Evolutionary conservation across 2,888 invertebrate species (phyloP).

Genomic region (Allygus modestus): DNA sequence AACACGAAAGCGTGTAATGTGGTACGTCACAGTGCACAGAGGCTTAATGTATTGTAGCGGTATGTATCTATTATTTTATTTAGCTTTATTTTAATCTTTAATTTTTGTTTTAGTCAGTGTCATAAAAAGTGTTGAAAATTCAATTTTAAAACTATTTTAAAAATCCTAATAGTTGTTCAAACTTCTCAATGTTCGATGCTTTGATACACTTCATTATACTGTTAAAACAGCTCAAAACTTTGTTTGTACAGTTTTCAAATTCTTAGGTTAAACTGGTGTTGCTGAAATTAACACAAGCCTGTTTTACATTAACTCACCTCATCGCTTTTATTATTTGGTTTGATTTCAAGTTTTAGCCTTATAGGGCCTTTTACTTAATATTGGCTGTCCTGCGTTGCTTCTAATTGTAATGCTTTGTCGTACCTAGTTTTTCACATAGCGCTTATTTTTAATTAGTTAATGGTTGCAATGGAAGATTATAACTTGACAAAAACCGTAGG

Average conservation of each 20-base stretch:
- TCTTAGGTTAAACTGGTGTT: constrained; percentile 42
- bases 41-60: constrained; percentile 44
- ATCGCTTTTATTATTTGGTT: constrained; percentile 52
- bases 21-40: background rate
- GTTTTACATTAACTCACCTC: constrained; percentile 44
- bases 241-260: constrained; percentile 4
- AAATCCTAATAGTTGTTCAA: background rate
- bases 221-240: background rate
- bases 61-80: constrained; percentile 58
- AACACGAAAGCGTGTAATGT: background rate
- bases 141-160: background rate
- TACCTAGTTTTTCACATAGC: constrained; percentile 43
- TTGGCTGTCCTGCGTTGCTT: constrained; percentile 60
- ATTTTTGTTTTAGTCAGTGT: constrained; percentile 8
- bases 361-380: constrained; percentile 33
- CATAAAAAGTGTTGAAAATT: background rate
- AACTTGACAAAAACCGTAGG: constrained; percentile 4
- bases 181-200: background rate
- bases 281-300: constrained; percentile 56
- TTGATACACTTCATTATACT: background rate
- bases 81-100: constrained; percentile 37
- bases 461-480: constrained; percentile 26
- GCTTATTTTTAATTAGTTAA: constrained; percentile 51
- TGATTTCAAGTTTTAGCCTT: constrained; percentile 27
- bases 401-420: constrained; percentile 59